A percentile compares a stretch with the other conserved stretches of the same genome.
Conservation (phyloP, 2,113 vertebrate species). For the Hyperopisus bebe region DNA sequence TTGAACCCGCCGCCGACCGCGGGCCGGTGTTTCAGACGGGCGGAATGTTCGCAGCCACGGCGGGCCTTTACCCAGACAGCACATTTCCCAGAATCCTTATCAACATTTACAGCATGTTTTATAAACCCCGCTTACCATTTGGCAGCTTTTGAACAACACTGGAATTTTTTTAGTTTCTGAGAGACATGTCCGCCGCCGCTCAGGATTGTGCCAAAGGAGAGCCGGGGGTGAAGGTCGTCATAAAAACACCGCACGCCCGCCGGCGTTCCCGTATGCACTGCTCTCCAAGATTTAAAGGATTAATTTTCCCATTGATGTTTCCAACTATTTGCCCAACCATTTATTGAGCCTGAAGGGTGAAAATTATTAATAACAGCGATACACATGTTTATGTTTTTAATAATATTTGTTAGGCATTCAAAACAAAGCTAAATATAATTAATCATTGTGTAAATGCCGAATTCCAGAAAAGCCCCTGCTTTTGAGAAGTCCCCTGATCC, state of each 20-base stretch:
- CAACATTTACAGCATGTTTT: slow-evolving; percentile 54
- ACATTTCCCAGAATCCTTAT: slow-evolving; percentile 41
- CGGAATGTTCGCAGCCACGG: slow-evolving; percentile 20
- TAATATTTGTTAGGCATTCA: background rate
- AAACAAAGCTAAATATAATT: background rate
- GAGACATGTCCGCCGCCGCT: background rate
- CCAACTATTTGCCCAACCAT: background rate
- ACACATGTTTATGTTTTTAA: background rate
- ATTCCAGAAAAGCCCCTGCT: background rate
- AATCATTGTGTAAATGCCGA: slow-evolving; percentile 1
- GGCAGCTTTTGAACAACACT: background rate
- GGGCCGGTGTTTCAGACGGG: slow-evolving; percentile 32
- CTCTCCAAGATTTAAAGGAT: background rate
- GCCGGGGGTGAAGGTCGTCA: background rate
- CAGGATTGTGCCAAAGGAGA: background rate
- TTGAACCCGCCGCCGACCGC: slow-evolving; percentile 35
- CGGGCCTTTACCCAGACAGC: slow-evolving; percentile 25
- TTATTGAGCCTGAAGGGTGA: background rate
- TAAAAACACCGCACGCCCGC: background rate
- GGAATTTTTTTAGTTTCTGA: slow-evolving; percentile 34
- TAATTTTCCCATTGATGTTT: background rate
- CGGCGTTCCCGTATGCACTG: background rate
- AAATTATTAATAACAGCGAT: background rate
- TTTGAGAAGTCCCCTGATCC: slow-evolving; percentile 33
- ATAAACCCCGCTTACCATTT: slow-evolving; percentile 44